Evolutionary conservation across 2,797 vertebrate genomes (phyloP), one percentile per base, ranked within the genome.

Genomic region (Eospalax fontanierii): DNA sequence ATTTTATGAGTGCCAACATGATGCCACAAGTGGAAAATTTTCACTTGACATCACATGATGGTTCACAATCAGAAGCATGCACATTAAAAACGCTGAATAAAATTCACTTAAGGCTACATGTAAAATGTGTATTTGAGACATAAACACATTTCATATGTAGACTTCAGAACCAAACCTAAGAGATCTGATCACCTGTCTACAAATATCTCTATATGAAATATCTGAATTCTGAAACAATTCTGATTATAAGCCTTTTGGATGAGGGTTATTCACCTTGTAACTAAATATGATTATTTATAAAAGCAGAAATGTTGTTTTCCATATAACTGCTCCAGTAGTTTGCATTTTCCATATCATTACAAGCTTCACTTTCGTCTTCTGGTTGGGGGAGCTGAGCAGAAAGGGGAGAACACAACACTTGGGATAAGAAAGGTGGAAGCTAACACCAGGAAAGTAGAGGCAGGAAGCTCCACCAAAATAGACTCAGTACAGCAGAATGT

Each of bases 221-320:
- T 43, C 70, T 68, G 35, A 76, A 89, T 89, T 83, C n/a, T 75
- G 24, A 75, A 89, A 24, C 7, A 66, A 7, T 66, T 75, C 46
- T 68, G 16, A 6, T 46, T 30, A 21, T 0, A 75, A 43, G 7
- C 11, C 63, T 35, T 89, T 83, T 54, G 30, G 5, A 76, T 83
- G 38, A 68, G 8, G 16, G 11, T 75, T 30, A 73, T 18, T 54
- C 28, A 68, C n/a, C 66, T 61, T 38, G 30, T 33, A 35, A 43
- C 59, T 63, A 87, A 11, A 40, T 35, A 0, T 65, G 88, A 63
- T 82, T 38, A 61, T 61, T 89, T 82, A 71, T 28, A 33, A 61
- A 85, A 59, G 28, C 76, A 79, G 91, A 33, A 59, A 30, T 43
- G 28, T 63, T 80, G 16, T 91, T 94, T 91, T 94, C 50, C 75